phyloP scores from a whole-genome alignment of 2,797 vertebrate species.

The Jordanella pulchra region DNA sequence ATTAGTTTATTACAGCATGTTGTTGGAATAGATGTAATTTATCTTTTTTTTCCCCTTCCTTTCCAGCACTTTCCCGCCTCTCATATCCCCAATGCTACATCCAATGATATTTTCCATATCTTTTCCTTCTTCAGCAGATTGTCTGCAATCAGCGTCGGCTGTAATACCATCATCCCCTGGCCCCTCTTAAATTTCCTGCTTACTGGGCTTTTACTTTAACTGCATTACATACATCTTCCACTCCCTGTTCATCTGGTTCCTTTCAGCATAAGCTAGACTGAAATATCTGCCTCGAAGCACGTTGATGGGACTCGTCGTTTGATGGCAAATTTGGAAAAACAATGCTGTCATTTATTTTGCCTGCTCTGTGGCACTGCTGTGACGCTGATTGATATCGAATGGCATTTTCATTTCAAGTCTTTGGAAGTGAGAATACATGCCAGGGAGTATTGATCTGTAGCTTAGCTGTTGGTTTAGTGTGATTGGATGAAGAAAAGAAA shows the following conservation, averaged over 20 bases:
- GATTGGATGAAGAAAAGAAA: slow-evolving; percentile 50
- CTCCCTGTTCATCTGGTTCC: slow-evolving; percentile 70
- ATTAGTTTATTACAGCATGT: slow-evolving; percentile 13
- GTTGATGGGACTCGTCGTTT: slow-evolving; percentile 43
- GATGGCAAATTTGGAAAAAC: slow-evolving; percentile 50
- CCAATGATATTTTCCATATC: slow-evolving; percentile 72
- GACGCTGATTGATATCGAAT: slow-evolving; percentile 70
- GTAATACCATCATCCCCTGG: slow-evolving; percentile 73
- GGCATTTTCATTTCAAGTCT: slow-evolving; percentile 66
- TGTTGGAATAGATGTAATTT: slow-evolving; percentile 18
- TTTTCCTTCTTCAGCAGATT: slow-evolving; percentile 70
- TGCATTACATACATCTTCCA: slow-evolving; percentile 76
- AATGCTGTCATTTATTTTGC: slow-evolving; percentile 53
- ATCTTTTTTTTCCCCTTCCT: background rate
- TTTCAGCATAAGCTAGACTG: slow-evolving; percentile 64
- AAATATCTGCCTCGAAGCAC: slow-evolving; percentile 43
- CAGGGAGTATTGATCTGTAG: slow-evolving; percentile 70
- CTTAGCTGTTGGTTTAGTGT: slow-evolving; percentile 56
- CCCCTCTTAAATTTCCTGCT: slow-evolving; percentile 78
- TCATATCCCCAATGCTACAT: slow-evolving; percentile 43
- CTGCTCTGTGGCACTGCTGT: slow-evolving; percentile 52
- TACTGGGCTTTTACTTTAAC: slow-evolving; percentile 80
- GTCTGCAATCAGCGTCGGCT: slow-evolving; percentile 71
- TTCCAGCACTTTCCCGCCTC: slow-evolving; percentile 27
- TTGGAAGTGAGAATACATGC: slow-evolving; percentile 63